Evolutionary conservation across 2,888 invertebrate species (phyloP).

Genomic region (Proisotoma minuta): DNA sequence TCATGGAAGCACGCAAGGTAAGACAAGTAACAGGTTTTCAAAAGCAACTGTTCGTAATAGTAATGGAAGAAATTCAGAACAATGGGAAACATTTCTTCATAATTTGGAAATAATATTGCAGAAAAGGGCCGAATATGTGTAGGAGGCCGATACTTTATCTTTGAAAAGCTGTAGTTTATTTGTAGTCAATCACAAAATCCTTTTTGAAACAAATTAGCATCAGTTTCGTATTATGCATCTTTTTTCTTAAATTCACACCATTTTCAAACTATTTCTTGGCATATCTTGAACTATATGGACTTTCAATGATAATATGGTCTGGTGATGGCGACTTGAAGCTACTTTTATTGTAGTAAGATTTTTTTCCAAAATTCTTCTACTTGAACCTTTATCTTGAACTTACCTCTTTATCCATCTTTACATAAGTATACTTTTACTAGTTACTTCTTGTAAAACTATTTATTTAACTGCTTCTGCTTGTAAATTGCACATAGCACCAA

Average conservation of each 20-base stretch:
- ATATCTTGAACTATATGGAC: too few species aligned
- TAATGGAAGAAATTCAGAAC: conserved; percentile 28
- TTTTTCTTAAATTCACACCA: too few species aligned
- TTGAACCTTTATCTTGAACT: too few species aligned
- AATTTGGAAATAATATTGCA: conserved; percentile 43
- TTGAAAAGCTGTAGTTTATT: neutral
- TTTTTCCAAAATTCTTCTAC: too few species aligned
- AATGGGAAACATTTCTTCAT: conserved; percentile 42
- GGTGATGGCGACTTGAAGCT: too few species aligned
- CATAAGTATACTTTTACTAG: neutral
- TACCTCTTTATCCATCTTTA: neutral
- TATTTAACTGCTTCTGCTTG: conserved; percentile 22
- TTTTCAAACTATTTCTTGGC: too few species aligned
- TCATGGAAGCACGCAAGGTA: conserved; percentile 44
- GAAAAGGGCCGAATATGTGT: conserved; percentile 43
- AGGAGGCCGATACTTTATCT: neutral
- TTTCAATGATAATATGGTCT: too few species aligned
- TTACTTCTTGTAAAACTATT: neutral
- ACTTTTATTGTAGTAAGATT: too few species aligned
- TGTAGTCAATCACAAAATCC: too few species aligned
- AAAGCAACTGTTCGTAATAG: conserved; percentile 1
- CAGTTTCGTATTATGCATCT: too few species aligned
- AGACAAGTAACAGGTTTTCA: conserved; percentile 31
- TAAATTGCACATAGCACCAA: conserved; percentile 37
- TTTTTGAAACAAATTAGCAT: too few species aligned